A percentile compares a stretch with the other conserved stretches of the same genome.
phyloP scores from a whole-genome alignment of 1,140 invertebrate genomes.

The Belonocnema kinseyi region DNA sequence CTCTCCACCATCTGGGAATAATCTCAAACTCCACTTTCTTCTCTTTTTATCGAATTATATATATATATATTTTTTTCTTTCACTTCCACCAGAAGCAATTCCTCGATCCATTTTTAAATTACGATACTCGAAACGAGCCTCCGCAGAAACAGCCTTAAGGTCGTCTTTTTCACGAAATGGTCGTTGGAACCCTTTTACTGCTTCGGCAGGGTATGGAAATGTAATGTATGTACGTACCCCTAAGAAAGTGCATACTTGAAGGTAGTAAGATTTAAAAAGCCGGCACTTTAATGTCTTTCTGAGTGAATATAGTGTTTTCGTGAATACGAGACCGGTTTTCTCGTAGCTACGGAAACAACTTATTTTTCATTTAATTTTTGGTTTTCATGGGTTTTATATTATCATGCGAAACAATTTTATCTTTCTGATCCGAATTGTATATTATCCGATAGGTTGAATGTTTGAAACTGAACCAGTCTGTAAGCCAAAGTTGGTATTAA shows the following conservation, averaged over 20 bases:
- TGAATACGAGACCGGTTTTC: conserved; percentile 44
- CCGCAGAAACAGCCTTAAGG: not conserved
- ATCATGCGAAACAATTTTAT: too few species aligned
- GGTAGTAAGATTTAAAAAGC: conserved; percentile 35
- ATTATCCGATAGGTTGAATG: too few species aligned
- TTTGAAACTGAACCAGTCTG: too few species aligned
- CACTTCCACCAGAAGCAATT: not conserved
- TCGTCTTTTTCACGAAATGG: conserved; percentile 5
- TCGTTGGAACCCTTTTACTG: conserved; percentile 27
- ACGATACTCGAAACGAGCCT: conserved; percentile 13
- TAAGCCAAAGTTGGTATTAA: too few species aligned
- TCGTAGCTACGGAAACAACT: conserved; percentile 49
- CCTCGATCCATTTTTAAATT: not conserved
- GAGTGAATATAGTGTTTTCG: conserved; percentile 37
- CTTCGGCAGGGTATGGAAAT: not conserved
- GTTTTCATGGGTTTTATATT: too few species aligned
- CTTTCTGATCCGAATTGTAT: too few species aligned
- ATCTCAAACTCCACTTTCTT: not conserved
- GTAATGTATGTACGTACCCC: conserved; percentile 33
- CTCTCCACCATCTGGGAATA: not conserved
- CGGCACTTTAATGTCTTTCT: conserved; percentile 33
- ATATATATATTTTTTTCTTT: not conserved
- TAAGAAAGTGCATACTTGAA: conserved; percentile 35
- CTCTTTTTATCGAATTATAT: not conserved
- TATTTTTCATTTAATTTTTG: conserved; percentile 33